Base-by-base conservation (phyloP, 1,140 invertebrate species). In the Vollenhovia emeryi region DNA sequence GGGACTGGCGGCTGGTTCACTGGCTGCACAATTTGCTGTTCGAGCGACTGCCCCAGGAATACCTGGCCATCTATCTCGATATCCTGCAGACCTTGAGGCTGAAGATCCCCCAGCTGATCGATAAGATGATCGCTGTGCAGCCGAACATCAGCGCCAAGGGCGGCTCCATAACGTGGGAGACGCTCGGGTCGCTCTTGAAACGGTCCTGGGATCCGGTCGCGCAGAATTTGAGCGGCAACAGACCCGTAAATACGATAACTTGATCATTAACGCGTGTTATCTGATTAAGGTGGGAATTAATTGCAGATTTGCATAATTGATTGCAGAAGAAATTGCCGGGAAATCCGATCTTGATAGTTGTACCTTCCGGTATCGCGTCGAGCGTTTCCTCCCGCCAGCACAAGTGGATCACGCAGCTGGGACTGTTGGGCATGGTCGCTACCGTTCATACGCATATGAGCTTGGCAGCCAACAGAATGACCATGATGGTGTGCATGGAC, bases 21-120 rank as follows among this genome's bases (percentile, higher is more conserved):
- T 98, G 98, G 98, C 93, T 98, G 48, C 98, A 98, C 91, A 94
- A 95, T 59, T 93, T 97, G 11, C 92, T 98, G 6, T 95, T 98
- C 76, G 97, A 98, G 59, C 94, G 97, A 90, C 93, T 98, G 11
- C 95, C 97, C 1, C 94, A 96, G 9, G 94, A 96, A n/a, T 97
- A 97, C 91, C 94, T 98, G 73, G 95, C 96, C 5, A 96, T 96
- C 21, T 98, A 98, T 93, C 93, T 98, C 3, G 98, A 98, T 91
- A 97, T 98, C 48, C 92, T 98, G 73, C 96, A 98, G 95, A 97
- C 97, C 1, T 92, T 98, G 3, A 96, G 96, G 92, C 93, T 96
- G 2, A 98, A 98, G 95, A 95, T 97, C 71, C 98, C 98, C 5
- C 95, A 95, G n/a, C 94, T 98, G 18, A 95, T 98, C 3, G 98